Conservation (phyloP, 2,113 vertebrate species). For the Larimichthys crocea region DNA sequence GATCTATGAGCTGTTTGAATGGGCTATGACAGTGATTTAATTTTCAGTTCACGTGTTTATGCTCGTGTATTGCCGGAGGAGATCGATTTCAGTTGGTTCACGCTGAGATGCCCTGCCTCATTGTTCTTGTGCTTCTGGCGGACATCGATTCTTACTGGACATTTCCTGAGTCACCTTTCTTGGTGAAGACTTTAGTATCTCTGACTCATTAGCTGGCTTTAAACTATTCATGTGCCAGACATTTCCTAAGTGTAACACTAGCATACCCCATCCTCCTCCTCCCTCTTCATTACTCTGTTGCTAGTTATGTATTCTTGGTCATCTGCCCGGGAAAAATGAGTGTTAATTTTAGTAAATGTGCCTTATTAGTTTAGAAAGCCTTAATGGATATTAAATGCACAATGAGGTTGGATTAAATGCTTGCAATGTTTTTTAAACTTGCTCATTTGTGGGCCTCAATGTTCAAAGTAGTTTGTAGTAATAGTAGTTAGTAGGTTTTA, state of each 20-base stretch:
- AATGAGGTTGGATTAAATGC: constrained; percentile 19
- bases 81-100: constrained; percentile 4
- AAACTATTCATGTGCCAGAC: not conserved
- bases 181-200: not conserved
- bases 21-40: not conserved
- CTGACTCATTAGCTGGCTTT: constrained; percentile 16
- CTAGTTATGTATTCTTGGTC: constrained; percentile 5
- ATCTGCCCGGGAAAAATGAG: constrained; percentile 1
- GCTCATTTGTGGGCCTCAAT: constrained; percentile 6
- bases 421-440: constrained; percentile 17
- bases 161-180: constrained; percentile 21
- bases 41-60: not conserved
- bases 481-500: constrained; percentile 39
- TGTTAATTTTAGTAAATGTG: constrained; percentile 7
- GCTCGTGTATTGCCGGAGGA: not conserved
- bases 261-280: not conserved
- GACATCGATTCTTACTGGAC: constrained; percentile 4
- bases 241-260: constrained; percentile 3
- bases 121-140: not conserved
- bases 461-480: constrained; percentile 32
- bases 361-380: not conserved
- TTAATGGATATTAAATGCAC: constrained; percentile 13
- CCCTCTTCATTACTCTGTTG: not conserved
- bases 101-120: not conserved
- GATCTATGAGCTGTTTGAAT: not conserved